phyloP scores from a whole-genome alignment of 2,113 vertebrate genomes.

The Steatornis caripensis region DNA sequence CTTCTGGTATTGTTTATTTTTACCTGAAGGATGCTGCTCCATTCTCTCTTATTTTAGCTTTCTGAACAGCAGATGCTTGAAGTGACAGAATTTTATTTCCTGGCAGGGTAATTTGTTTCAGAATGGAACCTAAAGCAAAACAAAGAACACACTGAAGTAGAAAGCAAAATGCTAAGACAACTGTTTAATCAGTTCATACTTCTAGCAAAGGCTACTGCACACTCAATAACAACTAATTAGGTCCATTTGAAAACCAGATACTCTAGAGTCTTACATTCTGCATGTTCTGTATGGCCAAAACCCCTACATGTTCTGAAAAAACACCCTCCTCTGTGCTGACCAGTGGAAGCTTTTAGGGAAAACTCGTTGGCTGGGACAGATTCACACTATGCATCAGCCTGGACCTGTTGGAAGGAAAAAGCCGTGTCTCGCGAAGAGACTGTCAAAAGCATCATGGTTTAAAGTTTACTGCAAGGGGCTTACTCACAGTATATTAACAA shows the following conservation, averaged over 20 bases:
- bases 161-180: conserved; percentile 3
- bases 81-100: conserved; percentile 81
- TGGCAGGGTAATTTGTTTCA: conserved; percentile 78
- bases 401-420: not conserved
- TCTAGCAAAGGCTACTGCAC: not conserved
- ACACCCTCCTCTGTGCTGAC: not conserved
- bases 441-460: not conserved
- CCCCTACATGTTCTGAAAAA: not conserved
- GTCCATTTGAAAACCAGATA: not conserved
- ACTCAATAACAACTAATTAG: not conserved
- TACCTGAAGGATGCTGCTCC: conserved; percentile 81
- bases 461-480: not conserved
- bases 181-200: not conserved
- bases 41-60: conserved; percentile 78
- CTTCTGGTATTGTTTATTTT: conserved; percentile 39
- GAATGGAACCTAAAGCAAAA: conserved; percentile 76
- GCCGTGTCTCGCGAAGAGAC: not conserved
- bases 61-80: conserved; percentile 78
- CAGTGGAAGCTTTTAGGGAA: not conserved
- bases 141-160: conserved; percentile 35
- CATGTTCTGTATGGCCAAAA: not conserved
- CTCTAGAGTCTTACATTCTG: not conserved
- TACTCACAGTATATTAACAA: not conserved
- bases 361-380: not conserved
- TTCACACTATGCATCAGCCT: not conserved